Conservation (phyloP, 2,888 invertebrate species). For the Drosophila colorata region DNA sequence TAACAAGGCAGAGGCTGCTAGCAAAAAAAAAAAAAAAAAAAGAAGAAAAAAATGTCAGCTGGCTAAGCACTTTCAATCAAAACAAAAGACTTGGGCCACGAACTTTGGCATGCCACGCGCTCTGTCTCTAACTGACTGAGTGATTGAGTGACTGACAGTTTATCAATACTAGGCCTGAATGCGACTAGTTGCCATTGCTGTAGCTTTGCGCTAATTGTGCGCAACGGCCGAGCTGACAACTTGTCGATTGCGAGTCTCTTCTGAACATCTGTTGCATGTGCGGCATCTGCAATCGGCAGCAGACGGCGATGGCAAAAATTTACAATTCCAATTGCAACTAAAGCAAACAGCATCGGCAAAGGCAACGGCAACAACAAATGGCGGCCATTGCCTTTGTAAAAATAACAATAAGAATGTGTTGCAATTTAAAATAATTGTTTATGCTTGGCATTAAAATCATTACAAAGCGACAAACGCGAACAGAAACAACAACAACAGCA, state of each 20-base stretch:
- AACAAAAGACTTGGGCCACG: slow-evolving; percentile 48
- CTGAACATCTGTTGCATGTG: slow-evolving; percentile 63
- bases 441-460: slow-evolving; percentile 79
- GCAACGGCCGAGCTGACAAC: slow-evolving; percentile 25
- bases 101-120: slow-evolving; percentile 52
- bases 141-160: slow-evolving; percentile 47
- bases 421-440: slow-evolving; percentile 78
- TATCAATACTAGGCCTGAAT: slow-evolving; percentile 38
- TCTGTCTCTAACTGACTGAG: slow-evolving; percentile 17
- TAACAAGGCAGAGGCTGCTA: slow-evolving; percentile 20
- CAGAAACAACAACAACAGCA: slow-evolving; percentile 33
- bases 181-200: slow-evolving; percentile 16
- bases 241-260: slow-evolving; percentile 13
- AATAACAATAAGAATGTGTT: slow-evolving; percentile 77
- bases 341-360: slow-evolving; percentile 35
- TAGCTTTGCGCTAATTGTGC: slow-evolving; percentile 46
- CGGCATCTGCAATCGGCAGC: slow-evolving; percentile 59
- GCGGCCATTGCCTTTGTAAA: slow-evolving; percentile 64
- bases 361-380: slow-evolving; percentile 40
- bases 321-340: slow-evolving; percentile 67
- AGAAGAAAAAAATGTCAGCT: slow-evolving; percentile 9
- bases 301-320: slow-evolving; percentile 20
- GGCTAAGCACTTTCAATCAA: slow-evolving; percentile 47
- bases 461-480: slow-evolving; percentile 67
- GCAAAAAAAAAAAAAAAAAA: slow-evolving; percentile 1